Conservation (phyloP, 2,888 invertebrate species). For the Corythucha ciliata region DNA sequence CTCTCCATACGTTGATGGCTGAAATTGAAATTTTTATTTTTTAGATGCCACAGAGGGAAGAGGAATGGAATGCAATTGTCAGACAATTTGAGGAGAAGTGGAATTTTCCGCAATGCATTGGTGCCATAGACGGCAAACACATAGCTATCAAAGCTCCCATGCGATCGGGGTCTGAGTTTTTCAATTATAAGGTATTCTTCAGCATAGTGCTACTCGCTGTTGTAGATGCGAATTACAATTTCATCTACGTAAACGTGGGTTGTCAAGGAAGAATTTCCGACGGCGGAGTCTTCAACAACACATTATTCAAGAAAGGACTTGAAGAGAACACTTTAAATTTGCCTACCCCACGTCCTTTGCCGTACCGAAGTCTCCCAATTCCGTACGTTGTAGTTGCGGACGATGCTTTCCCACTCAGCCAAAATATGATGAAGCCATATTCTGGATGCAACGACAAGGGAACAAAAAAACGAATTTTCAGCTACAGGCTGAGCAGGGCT, state of each 20-base stretch:
- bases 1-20: too few species aligned
- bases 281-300: conserved; percentile 8
- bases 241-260: conserved; percentile 37
- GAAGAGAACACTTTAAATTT: conserved; percentile 12
- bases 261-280: conserved; percentile 36
- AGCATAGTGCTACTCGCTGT: conserved; percentile 30
- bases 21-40: too few species aligned
- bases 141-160: neutral
- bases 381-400: conserved; percentile 27
- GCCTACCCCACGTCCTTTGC: conserved; percentile 27
- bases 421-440: conserved; percentile 27
- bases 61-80: too few species aligned
- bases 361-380: conserved; percentile 25
- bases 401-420: conserved; percentile 26
- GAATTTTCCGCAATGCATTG: neutral
- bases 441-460: conserved; percentile 6
- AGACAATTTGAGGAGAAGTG: conserved; percentile 9
- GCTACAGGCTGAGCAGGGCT: conserved; percentile 17
- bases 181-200: conserved; percentile 34
- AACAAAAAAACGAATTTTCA: conserved; percentile 18
- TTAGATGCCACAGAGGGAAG: neutral
- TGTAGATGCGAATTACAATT: conserved; percentile 36
- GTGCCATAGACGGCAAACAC: neutral
- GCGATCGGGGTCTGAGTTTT: too few species aligned
- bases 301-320: neutral